Conservation (phyloP, 2,113 vertebrate genomes). For the Calypte anna region DNA sequence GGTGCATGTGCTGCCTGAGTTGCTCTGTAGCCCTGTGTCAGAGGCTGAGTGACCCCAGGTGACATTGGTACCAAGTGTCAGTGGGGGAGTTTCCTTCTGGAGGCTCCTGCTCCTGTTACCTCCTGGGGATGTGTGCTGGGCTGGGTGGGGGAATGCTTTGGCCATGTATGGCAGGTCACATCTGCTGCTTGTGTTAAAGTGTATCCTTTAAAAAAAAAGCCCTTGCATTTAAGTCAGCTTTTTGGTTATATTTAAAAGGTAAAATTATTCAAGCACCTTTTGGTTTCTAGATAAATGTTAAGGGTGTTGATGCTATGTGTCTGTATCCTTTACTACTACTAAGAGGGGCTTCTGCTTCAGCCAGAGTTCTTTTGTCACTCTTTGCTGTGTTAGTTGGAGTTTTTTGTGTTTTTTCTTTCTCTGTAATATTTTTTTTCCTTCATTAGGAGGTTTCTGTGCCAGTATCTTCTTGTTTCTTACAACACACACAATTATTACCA, state of each 20-base stretch:
- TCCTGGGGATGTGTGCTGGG: background rate
- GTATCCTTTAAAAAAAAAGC: background rate
- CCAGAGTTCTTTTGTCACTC: background rate
- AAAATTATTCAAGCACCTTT: background rate
- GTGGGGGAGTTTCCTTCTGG: accelerated
- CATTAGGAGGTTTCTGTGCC: background rate
- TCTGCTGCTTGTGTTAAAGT: background rate
- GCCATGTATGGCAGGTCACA: background rate
- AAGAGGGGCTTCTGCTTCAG: background rate
- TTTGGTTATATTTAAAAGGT: background rate
- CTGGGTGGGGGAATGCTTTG: background rate
- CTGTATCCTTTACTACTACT: background rate
- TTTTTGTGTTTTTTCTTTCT: background rate
- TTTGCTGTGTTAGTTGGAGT: background rate
- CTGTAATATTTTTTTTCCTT: background rate
- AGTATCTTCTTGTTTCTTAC: background rate
- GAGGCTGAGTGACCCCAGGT: background rate
- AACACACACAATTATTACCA: background rate
- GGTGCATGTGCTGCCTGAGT: background rate
- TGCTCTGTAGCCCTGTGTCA: background rate
- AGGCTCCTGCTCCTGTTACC: background rate
- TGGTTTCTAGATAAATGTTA: background rate
- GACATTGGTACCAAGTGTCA: background rate
- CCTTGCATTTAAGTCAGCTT: background rate
- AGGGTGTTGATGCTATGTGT: background rate